Conservation (phyloP, 2,888 invertebrate genomes). For the Drosophila mettleri region DNA sequence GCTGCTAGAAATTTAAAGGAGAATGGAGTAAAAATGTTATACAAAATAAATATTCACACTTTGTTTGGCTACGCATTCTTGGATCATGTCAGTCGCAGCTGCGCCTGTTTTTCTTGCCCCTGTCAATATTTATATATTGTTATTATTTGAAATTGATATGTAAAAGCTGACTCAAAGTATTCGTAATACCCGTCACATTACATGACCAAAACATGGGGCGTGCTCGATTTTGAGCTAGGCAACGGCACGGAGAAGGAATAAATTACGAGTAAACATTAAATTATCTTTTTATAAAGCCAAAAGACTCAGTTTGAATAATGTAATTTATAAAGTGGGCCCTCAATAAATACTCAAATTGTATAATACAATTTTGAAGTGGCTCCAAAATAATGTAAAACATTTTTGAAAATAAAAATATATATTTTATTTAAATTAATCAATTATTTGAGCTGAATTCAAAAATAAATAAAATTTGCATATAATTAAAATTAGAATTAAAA, state of each 20-base stretch:
- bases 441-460: no score
- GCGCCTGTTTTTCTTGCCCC: slow-evolving; percentile 52
- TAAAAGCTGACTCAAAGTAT: slow-evolving; percentile 50
- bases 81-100: slow-evolving; percentile 69
- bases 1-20: slow-evolving; percentile 10
- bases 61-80: slow-evolving; percentile 49
- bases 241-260: slow-evolving; percentile 12
- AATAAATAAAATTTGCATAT: no score
- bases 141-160: slow-evolving; percentile 64
- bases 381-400: slow-evolving; percentile 8
- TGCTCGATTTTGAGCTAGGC: slow-evolving; percentile 10
- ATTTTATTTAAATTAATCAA: no score
- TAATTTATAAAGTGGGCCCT: slow-evolving; percentile 2
- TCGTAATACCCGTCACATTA: slow-evolving; percentile 41
- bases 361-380: no score
- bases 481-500: no score
- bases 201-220: slow-evolving; percentile 13
- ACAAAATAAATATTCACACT: slow-evolving; percentile 66
- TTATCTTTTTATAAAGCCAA: background rate
- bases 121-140: slow-evolving; percentile 77
- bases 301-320: background rate
- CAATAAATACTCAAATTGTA: no score
- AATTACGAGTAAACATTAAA: slow-evolving; percentile 20
- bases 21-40: slow-evolving; percentile 15
- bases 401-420: no score